These are phyloP conservation scores for Podarcis muralis DNA, from an alignment of 2,113 vertebrate genomes.

Conservation along the genomic window DNA sequence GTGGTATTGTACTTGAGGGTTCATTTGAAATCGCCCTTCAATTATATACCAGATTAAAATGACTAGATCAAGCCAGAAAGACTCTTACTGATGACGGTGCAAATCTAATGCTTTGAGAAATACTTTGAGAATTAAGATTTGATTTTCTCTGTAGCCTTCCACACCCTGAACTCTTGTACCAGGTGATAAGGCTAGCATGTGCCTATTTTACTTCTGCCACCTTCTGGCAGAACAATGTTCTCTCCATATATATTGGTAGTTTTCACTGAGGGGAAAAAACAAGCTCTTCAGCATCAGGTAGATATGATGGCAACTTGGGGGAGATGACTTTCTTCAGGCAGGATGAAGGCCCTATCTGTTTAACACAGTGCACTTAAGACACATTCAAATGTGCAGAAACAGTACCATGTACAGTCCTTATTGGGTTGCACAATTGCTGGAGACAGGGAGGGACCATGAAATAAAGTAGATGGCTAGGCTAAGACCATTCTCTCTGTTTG, in stretches of 20 bases:
- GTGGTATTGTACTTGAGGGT: not conserved
- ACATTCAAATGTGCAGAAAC: not conserved
- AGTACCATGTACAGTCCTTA: not conserved
- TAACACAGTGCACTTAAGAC: not conserved
- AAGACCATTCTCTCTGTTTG: not conserved
- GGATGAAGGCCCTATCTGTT: not conserved
- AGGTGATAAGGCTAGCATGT: not conserved
- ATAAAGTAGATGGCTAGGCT: not conserved
- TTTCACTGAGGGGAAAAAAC: not conserved
- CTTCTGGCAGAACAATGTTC: not conserved
- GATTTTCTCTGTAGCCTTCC: not conserved
- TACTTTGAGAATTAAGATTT: not conserved
- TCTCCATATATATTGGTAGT: not conserved
- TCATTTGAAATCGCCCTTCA: not conserved
- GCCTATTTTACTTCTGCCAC: constrained; percentile 11
- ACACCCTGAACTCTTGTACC: not conserved
- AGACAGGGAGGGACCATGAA: not conserved
- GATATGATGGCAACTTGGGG: not conserved
- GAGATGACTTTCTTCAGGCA: not conserved
- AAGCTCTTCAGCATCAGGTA: not conserved
- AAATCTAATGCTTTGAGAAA: not conserved
- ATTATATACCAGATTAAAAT: not conserved
- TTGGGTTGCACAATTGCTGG: too few species aligned
- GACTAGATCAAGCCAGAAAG: not conserved
- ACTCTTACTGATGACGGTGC: not conserved